Conservation (phyloP, 1,140 invertebrate species). For the Diprion similis region DNA sequence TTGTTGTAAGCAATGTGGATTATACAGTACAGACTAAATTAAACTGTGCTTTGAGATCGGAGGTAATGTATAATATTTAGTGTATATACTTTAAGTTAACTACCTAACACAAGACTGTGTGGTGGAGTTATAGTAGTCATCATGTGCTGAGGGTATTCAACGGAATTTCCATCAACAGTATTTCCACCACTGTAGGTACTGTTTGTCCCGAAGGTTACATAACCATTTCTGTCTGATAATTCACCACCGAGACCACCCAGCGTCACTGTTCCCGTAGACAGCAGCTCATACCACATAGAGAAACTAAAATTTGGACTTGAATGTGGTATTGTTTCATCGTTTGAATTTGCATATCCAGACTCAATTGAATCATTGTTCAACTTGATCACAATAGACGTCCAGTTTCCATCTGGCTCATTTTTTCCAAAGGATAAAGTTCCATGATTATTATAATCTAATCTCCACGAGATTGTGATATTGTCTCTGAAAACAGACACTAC, state of each 20-base stretch:
- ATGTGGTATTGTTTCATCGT: conserved; percentile 40
- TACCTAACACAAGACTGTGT: conserved; percentile 52
- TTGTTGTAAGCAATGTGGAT: background rate
- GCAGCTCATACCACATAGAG: conserved; percentile 66
- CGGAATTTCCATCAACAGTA: conserved; percentile 44
- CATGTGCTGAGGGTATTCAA: conserved; percentile 44
- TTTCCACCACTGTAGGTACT: conserved; percentile 38
- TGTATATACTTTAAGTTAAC: conserved; percentile 8
- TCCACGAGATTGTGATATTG: conserved; percentile 73
- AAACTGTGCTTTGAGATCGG: conserved; percentile 5
- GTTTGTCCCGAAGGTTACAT: conserved; percentile 43
- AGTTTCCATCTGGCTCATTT: conserved; percentile 68
- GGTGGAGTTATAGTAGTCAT: conserved; percentile 48
- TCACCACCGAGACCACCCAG: conserved; percentile 49
- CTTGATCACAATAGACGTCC: conserved; percentile 71
- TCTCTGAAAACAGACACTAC: conserved; percentile 75
- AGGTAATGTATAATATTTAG: background rate
- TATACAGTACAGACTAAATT: background rate
- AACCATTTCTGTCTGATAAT: conserved; percentile 44
- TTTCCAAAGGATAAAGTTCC: conserved; percentile 66
- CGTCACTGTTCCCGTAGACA: conserved; percentile 58
- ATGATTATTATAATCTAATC: conserved; percentile 60
- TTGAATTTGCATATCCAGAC: conserved; percentile 47
- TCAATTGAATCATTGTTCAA: conserved; percentile 64
- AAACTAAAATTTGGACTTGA: conserved; percentile 59